These are phyloP conservation scores for Alfaro cultratus DNA, from an alignment of 2,797 vertebrate genomes.

Conservation along the genomic window DNA sequence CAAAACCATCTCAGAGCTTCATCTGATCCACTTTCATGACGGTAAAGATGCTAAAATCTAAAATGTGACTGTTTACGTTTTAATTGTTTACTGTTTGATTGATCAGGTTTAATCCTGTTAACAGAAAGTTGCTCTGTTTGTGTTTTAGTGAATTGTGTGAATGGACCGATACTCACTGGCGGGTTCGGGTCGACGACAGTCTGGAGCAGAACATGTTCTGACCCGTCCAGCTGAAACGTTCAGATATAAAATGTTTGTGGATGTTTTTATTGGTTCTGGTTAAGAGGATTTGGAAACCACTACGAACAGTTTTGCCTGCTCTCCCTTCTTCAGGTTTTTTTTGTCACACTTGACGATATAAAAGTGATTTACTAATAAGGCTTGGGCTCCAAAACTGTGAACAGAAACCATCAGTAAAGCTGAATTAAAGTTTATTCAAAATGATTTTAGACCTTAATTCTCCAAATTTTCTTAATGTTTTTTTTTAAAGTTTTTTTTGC, in stretches of 20 bases:
- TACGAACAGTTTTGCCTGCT: too few relatives aligned
- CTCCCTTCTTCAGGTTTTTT: too few relatives aligned
- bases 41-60: background rate
- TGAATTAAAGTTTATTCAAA: too few relatives aligned
- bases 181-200: background rate
- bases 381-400: too few relatives aligned
- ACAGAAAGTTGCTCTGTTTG: background rate
- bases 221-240: background rate
- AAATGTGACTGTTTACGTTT: background rate
- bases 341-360: too few relatives aligned
- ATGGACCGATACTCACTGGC: background rate
- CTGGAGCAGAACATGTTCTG: background rate
- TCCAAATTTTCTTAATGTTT: too few relatives aligned
- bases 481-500: too few relatives aligned
- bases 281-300: background rate
- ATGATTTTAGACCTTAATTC: too few relatives aligned
- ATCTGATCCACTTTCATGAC: background rate
- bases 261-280: background rate
- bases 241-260: background rate
- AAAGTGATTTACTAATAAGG: too few relatives aligned
- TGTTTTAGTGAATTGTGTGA: background rate
- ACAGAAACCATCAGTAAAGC: too few relatives aligned
- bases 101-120: too few relatives aligned
- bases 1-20: background rate
- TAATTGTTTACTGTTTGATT: too few relatives aligned